Evolutionary conservation across 2,888 invertebrate species (phyloP).

Genomic region (Phasia obesa): DNA sequence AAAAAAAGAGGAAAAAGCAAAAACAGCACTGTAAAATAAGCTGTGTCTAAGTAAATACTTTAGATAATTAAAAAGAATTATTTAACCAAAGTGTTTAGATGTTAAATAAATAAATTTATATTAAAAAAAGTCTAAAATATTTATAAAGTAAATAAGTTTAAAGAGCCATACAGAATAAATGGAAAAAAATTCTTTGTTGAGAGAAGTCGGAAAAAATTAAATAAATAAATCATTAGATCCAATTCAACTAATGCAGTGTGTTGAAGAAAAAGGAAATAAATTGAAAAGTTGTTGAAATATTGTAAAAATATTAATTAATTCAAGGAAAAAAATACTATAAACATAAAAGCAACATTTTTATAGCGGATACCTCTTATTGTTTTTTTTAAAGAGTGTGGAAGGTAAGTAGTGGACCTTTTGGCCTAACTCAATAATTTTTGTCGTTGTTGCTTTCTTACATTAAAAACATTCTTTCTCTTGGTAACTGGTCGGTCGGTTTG

Average conservation of each 20-base stretch:
- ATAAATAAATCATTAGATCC: conserved; percentile 23
- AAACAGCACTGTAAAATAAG: conserved; percentile 25
- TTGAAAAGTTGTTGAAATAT: conserved; percentile 37
- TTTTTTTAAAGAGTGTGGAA: conserved; percentile 4
- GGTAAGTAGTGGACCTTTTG: conserved; percentile 22
- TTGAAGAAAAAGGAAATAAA: conserved; percentile 10
- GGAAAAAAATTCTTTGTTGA: not conserved
- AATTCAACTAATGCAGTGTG: conserved; percentile 16
- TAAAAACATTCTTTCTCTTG: not conserved
- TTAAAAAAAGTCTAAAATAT: not conserved
- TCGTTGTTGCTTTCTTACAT: conserved; percentile 8
- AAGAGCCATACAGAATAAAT: too few species aligned
- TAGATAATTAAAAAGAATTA: conserved; percentile 19
- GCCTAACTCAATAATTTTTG: not conserved
- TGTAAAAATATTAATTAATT: conserved; percentile 1
- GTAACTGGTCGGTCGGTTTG: not conserved
- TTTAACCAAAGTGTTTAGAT: conserved; percentile 32
- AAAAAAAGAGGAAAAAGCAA: conserved; percentile 5
- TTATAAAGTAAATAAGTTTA: not conserved
- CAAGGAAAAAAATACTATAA: conserved; percentile 10
- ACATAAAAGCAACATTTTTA: conserved; percentile 15
- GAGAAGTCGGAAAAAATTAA: conserved; percentile 3
- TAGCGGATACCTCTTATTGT: conserved; percentile 41
- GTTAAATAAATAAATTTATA: conserved; percentile 1
- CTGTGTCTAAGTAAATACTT: conserved; percentile 27